Evolutionary conservation across 2,888 invertebrate species (phyloP), one percentile per base, ranked within the genome.

Genomic region (Drosophila mimetica): DNA sequence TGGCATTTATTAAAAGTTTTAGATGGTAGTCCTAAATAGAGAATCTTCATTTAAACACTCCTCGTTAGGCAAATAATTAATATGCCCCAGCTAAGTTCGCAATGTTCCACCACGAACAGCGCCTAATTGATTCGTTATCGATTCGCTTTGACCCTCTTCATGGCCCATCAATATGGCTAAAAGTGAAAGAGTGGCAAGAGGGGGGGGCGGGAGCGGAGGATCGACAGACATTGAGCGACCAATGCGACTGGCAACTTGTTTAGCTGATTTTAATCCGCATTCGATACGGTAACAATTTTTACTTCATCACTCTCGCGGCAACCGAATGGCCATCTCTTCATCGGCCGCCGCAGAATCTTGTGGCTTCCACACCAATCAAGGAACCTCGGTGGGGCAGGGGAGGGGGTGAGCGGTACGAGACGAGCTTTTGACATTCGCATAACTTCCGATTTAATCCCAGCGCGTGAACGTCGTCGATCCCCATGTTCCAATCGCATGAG

Each of bases 241-340:
- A 50, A 58, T 77, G 63, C 74, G 65, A 53, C 74, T 75, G 77
- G 65, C 76, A 76, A 77, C 79, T 84, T 86, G 84, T 82, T 80
- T 78, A 77, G 83, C 79, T 89, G 89, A 89, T 89, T 89, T 89
- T 89, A 89, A 89, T 89, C 89, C 89, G 78, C 88, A 89, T 89
- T 89, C 89, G 89, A 89, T 89, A 89, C 87, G 89, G 89, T 86
- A 89, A 89, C 88, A 89, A 88, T 77, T 88, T 74, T 84, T 80
- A 76, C 88, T 78, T 87, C 89, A 88, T 88, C 88, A 86, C 80
- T 63, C 63, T 51, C 74, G 74, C 65, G 63, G 53, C 42, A 63
- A 53, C 58, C 69, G 44, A 54, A 58, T 36, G 51, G 34, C 36
- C 57, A 44, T 16, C 44, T 28, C 39, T 16, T 37, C 63, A 69